Evolutionary conservation across 2,888 invertebrate genomes (phyloP), one percentile per base, ranked within the genome.

Genomic region (Drosophila meridionalis): DNA sequence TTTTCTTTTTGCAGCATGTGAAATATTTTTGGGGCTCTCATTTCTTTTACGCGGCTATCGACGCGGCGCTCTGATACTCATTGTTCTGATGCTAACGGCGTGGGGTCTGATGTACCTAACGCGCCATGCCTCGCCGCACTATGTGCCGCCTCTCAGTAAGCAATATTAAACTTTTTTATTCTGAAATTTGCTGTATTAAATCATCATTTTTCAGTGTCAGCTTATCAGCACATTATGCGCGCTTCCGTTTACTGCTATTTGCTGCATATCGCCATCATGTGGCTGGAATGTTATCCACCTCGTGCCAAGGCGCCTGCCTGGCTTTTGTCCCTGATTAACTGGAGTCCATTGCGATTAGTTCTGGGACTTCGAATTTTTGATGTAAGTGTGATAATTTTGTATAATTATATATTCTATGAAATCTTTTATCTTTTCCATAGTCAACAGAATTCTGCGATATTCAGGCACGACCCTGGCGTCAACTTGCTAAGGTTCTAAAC

Each of bases 211-310:
- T 0, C 48, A 93, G 93, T 92, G 85, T 12, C 62, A 0, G 83
- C 83, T 12, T 93, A 92, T 73, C 82, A 90, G 73, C 76, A 85
- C n/a, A 78, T 91, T 8, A 78, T 92, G 81, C 72, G 78, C 2
- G 66, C 83, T 5, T 77, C 88, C 9, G 82, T 89, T 14, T 87
- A 84, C 36, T 91, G 91, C 20, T 93, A 92, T 68, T 62, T 91
- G 42, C 75, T 93, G 43, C 92, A 93, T 48, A 82, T 93, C 28
- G 64, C 67, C 11, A 80, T 85, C 0, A 83, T 91, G 64, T 93
- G 93, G 93, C 71, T 93, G 55, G 89, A 89, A 40, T 56, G 88
- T 9, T 91, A 91, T 82, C 92, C 93, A 7, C 93, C 93, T 0
- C 85, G 88, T 43, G 64, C 53, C 11, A 78, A 84, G 30, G 91